phyloP scores from a whole-genome alignment of 2,888 invertebrate species.

The Xiphydria camelus region DNA sequence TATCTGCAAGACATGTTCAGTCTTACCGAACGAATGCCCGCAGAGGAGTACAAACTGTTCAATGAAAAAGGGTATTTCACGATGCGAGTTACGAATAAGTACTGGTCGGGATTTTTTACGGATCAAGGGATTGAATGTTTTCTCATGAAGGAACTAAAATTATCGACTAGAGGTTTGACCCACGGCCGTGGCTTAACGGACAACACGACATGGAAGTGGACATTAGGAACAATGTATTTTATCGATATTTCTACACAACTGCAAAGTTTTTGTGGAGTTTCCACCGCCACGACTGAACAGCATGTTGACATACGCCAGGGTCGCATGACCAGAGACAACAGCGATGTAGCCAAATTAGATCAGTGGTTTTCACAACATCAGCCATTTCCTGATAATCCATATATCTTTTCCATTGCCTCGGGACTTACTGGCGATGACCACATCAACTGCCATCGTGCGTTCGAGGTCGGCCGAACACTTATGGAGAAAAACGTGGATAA shows the following conservation, averaged over 20 bases:
- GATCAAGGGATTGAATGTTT: too few relatives aligned
- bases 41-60: too few relatives aligned
- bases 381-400: slow-evolving; percentile 11
- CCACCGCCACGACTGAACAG: slow-evolving; percentile 13
- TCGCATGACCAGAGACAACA: slow-evolving; percentile 17
- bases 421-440: slow-evolving; percentile 3
- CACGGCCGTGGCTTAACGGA: too few relatives aligned
- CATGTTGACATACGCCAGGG: slow-evolving; percentile 13
- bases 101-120: too few relatives aligned
- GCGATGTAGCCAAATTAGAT: slow-evolving; percentile 17
- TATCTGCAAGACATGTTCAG: too few relatives aligned
- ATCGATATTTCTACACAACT: slow-evolving; percentile 8
- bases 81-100: too few relatives aligned
- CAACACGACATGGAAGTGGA: slow-evolving; percentile 6
- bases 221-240: too few relatives aligned
- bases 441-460: slow-evolving; percentile 16
- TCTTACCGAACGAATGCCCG: too few relatives aligned
- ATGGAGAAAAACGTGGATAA: slow-evolving; percentile 7
- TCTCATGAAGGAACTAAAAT: too few relatives aligned
- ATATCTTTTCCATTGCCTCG: slow-evolving; percentile 12
- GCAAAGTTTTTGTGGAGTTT: slow-evolving; percentile 10
- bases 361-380: slow-evolving; percentile 17
- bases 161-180: too few relatives aligned
- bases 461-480: slow-evolving; percentile 7
- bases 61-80: too few relatives aligned